A percentile compares a stretch with the other conserved stretches of the same genome.
Evolutionary conservation across 2,888 invertebrate genomes (phyloP).

Genomic region (Acronicta leporina): DNA sequence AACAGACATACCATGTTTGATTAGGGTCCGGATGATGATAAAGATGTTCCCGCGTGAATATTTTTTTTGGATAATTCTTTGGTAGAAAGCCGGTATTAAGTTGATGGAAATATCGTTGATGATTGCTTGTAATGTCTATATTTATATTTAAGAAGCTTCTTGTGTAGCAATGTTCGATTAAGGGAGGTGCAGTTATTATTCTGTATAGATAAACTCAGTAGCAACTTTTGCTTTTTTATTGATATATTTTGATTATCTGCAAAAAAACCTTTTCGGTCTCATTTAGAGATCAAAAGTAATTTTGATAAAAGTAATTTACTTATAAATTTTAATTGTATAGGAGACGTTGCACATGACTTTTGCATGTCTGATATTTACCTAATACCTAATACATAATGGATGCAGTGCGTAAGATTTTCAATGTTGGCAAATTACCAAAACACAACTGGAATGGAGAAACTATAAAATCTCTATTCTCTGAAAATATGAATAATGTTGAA

Average conservation of each 20-base stretch:
- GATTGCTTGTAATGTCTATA: conserved; percentile 27
- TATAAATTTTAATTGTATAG: not conserved
- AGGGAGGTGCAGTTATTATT: not conserved
- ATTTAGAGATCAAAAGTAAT: not conserved
- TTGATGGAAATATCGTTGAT: conserved; percentile 25
- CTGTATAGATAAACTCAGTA: not conserved
- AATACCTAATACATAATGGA: too few species aligned
- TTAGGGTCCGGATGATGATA: conserved; percentile 68
- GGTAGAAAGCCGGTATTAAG: conserved; percentile 35
- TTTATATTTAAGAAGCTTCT: conserved; percentile 21
- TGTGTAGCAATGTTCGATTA: conserved; percentile 12
- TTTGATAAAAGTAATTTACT: not conserved
- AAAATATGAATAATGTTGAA: conserved; percentile 21
- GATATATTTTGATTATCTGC: not conserved
- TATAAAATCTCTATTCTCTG: conserved; percentile 8
- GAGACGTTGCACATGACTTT: too few species aligned
- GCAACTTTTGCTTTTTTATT: not conserved
- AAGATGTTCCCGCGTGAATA: conserved; percentile 59
- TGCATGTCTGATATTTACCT: conserved; percentile 3
- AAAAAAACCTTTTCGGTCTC: not conserved
- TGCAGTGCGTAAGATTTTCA: not conserved
- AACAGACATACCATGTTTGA: conserved; percentile 73
- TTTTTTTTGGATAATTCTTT: conserved; percentile 42
- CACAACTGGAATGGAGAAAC: conserved; percentile 4
- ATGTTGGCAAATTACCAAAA: conserved; percentile 25